phyloP scores from a whole-genome alignment of 2,797 vertebrate genomes.

The Lagorchestes hirsutus region DNA sequence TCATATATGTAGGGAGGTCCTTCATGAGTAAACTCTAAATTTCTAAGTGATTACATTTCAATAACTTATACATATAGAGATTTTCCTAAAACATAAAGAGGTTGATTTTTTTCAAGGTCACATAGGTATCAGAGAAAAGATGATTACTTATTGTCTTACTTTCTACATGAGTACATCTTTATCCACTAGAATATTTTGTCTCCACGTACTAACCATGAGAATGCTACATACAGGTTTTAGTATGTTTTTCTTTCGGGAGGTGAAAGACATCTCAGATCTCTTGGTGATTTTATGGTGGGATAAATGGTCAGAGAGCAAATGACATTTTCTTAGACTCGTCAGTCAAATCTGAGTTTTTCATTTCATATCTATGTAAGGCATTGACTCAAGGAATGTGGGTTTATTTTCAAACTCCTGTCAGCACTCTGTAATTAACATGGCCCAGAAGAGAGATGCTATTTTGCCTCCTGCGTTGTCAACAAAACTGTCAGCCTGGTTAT shows the following conservation, averaged over 20 bases:
- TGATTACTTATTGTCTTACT: no score
- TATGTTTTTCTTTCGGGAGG: neutral
- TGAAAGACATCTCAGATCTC: neutral
- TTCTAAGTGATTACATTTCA: neutral
- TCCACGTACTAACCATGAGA: neutral
- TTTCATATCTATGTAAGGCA: conserved; percentile 58
- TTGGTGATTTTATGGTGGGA: neutral
- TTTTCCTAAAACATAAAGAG: neutral
- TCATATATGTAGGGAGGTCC: neutral
- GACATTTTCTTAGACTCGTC: neutral
- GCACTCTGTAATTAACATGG: conserved; percentile 75
- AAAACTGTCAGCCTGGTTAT: conserved; percentile 76
- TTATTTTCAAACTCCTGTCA: conserved; percentile 79
- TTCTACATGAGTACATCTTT: neutral
- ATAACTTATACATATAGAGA: neutral
- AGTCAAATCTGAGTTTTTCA: conserved; percentile 41
- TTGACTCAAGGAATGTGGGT: conserved; percentile 65
- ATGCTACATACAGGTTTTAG: neutral
- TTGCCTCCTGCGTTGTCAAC: conserved; percentile 74
- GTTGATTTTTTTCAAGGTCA: neutral
- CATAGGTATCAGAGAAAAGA: neutral
- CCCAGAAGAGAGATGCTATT: conserved; percentile 81
- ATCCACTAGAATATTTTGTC: neutral
- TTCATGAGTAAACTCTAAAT: neutral
- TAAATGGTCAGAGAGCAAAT: neutral